Evolutionary conservation across 2,888 invertebrate species (phyloP).

Genomic region (Oligia latruncula): DNA sequence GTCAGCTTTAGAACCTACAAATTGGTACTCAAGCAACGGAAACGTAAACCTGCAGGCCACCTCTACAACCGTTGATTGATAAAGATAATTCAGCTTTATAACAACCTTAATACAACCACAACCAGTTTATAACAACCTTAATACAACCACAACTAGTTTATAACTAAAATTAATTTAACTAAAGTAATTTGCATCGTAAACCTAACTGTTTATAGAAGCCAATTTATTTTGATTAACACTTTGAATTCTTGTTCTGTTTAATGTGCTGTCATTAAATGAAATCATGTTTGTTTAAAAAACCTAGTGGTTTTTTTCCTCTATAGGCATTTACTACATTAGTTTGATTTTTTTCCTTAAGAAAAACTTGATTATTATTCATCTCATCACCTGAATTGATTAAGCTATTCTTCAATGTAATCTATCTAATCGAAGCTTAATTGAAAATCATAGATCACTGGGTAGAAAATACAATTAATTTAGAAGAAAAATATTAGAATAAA

Average conservation of each 20-base stretch:
- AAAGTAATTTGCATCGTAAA: slow-evolving; percentile 39
- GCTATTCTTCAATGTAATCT: background rate
- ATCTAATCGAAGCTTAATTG: background rate
- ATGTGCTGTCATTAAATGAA: slow-evolving; percentile 16
- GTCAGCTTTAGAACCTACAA: background rate
- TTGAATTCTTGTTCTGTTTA: slow-evolving; percentile 10
- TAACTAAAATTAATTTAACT: slow-evolving; percentile 16
- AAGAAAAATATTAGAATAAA: background rate
- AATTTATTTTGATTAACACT: slow-evolving; percentile 47
- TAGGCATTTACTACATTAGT: background rate
- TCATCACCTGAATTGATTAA: background rate
- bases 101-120: background rate
- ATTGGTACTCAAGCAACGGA: slow-evolving; percentile 6
- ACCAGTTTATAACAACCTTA: slow-evolving; percentile 3
- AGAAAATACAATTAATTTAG: background rate
- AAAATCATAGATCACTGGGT: background rate
- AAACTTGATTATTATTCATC: slow-evolving; percentile 35
- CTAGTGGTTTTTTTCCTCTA: slow-evolving; percentile 6
- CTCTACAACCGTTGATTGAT: background rate
- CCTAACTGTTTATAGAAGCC: slow-evolving; percentile 21
- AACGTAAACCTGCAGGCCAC: slow-evolving; percentile 5
- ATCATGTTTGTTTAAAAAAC: slow-evolving; percentile 41
- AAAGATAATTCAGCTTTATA: slow-evolving; percentile 6
- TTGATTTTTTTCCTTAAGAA: background rate
- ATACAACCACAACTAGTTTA: slow-evolving; percentile 2